Evolutionary conservation across 2,113 vertebrate species (phyloP).

Genomic region (Albula glossodonta): DNA sequence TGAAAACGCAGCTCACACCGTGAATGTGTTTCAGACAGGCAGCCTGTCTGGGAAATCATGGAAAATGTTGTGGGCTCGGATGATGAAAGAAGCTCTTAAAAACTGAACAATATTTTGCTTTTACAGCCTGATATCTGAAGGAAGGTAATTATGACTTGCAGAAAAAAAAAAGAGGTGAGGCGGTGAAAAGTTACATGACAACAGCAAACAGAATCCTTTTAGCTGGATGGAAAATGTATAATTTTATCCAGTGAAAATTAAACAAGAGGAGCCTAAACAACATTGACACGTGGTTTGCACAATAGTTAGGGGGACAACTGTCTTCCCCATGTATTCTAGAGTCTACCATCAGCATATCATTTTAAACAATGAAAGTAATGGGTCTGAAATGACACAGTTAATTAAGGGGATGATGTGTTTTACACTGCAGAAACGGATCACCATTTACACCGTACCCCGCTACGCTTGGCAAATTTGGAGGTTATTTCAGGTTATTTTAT

Average conservation of each 20-base stretch:
- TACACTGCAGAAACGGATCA: not conserved
- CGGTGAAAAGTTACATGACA: not conserved
- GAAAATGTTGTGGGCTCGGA: not conserved
- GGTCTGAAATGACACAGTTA: not conserved
- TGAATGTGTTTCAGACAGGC: not conserved
- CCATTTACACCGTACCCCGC: not conserved
- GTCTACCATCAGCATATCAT: not conserved
- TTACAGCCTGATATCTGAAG: slow-evolving; percentile 29
- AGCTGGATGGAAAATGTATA: not conserved
- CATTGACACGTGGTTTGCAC: not conserved
- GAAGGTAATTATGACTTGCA: slow-evolving; percentile 28
- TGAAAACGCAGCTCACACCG: not conserved
- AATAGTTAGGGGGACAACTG: not conserved
- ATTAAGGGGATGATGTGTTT: not conserved
- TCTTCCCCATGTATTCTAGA: not conserved
- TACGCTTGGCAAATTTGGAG: not conserved
- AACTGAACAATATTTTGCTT: slow-evolving; percentile 7
- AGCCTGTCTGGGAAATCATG: not conserved
- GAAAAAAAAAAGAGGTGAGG: not conserved
- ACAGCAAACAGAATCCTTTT: slow-evolving; percentile 17
- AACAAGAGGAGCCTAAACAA: not conserved
- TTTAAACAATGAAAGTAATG: not conserved
- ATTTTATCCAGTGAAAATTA: not conserved
- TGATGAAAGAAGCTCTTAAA: not conserved
- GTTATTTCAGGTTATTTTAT: not conserved